phyloP scores from a whole-genome alignment of 1,140 invertebrate genomes.

The Rhynchophorus ferrugineus region DNA sequence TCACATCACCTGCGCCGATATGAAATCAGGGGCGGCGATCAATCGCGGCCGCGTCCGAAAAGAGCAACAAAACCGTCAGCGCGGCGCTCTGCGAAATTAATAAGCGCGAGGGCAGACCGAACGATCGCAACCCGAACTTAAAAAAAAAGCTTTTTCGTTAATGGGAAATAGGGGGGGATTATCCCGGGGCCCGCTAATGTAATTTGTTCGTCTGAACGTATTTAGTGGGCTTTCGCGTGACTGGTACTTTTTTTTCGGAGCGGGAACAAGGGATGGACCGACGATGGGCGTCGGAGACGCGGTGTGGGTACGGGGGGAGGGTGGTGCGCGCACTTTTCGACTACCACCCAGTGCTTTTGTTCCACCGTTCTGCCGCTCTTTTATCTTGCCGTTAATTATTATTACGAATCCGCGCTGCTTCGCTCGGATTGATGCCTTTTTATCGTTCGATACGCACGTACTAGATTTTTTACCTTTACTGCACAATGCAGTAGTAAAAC shows the following conservation, averaged over 20 bases:
- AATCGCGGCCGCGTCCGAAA: neutral
- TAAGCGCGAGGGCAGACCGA: neutral
- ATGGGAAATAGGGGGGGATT: constrained; percentile 38
- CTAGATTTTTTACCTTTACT: too few species aligned
- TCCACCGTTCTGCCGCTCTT: constrained; percentile 14
- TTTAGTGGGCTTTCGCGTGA: constrained; percentile 39
- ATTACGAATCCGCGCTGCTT: constrained; percentile 31
- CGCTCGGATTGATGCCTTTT: too few species aligned
- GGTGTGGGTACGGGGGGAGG: neutral
- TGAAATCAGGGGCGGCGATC: too few species aligned
- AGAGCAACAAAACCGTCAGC: neutral
- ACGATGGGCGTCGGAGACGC: neutral
- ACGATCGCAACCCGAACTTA: constrained; percentile 27
- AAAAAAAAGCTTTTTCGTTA: constrained; percentile 38
- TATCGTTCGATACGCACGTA: too few species aligned
- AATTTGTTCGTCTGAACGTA: constrained; percentile 39
- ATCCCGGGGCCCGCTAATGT: constrained; percentile 35
- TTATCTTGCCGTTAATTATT: constrained; percentile 35
- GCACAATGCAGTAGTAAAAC: too few species aligned
- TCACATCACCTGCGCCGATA: too few species aligned
- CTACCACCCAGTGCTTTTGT: neutral
- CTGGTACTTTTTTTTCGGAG: constrained; percentile 30
- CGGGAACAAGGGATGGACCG: neutral
- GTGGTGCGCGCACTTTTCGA: too few species aligned
- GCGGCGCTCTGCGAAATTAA: neutral